A percentile compares a stretch with the other conserved stretches of the same genome.
These are phyloP conservation scores for Propithecus deckenii DNA, from an alignment of 2,797 vertebrate species.

Conservation along the genomic window DNA sequence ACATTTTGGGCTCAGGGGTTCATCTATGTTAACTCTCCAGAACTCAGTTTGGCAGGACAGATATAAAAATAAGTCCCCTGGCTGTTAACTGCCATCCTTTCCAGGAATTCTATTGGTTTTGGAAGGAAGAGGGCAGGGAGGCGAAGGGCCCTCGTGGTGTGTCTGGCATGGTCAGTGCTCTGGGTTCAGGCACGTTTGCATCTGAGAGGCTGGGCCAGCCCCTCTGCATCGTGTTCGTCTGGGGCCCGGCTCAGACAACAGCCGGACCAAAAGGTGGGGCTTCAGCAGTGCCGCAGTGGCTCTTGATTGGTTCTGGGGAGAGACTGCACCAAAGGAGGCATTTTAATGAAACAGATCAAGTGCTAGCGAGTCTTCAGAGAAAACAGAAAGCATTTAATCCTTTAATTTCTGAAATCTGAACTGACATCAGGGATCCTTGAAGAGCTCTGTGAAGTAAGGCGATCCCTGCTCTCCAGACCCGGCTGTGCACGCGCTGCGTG, in stretches of 20 bases:
- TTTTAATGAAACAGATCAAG: constrained; percentile 43
- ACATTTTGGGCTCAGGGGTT: not conserved
- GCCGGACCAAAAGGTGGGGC: not conserved
- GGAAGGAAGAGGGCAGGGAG: not conserved
- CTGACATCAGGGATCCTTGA: not conserved
- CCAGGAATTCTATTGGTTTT: too few relatives aligned
- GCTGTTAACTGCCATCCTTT: not conserved
- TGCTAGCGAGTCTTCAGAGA: not conserved
- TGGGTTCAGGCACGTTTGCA: rapidly evolving
- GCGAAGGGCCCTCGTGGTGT: rapidly evolving
- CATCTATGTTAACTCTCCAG: too few relatives aligned
- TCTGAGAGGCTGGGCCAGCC: not conserved
- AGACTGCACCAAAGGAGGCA: not conserved
- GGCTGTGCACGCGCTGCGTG: not conserved
- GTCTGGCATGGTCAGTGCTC: not conserved
- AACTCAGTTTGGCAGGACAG: not conserved
- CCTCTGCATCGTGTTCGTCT: not conserved
- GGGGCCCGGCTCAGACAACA: not conserved
- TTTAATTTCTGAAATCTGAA: constrained; percentile 52
- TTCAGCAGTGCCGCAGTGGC: not conserved
- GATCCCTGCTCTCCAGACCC: not conserved
- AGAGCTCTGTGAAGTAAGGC: constrained; percentile 9
- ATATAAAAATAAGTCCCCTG: not conserved
- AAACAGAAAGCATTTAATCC: constrained; percentile 51
- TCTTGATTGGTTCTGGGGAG: not conserved